These are phyloP conservation scores for Nomada goodeniana DNA, from an alignment of 2,888 invertebrate species.

Conservation along the genomic window DNA sequence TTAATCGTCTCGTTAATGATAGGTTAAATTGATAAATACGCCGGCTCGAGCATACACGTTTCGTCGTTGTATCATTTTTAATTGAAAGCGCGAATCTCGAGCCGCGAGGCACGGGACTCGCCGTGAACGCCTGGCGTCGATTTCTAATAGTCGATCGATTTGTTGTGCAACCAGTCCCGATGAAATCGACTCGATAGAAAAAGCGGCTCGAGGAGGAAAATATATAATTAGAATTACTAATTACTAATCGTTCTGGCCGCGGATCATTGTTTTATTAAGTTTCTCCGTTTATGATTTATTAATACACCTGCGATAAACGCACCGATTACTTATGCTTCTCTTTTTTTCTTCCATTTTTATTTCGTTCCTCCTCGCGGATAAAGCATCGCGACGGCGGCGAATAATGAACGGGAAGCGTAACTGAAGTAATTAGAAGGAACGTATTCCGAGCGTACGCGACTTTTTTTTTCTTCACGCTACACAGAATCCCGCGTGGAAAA, in stretches of 20 bases:
- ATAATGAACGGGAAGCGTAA: neutral
- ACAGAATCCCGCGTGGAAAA: slow-evolving; percentile 19
- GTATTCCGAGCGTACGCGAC: slow-evolving; percentile 7
- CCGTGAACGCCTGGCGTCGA: neutral
- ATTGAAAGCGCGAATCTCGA: slow-evolving; percentile 15
- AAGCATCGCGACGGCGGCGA: neutral
- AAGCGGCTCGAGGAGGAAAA: too few species aligned
- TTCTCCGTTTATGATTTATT: neutral
- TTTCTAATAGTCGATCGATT: slow-evolving; percentile 4
- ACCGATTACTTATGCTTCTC: neutral
- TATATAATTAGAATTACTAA: too few species aligned
- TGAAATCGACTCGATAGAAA: too few species aligned
- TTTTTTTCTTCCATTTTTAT: too few species aligned
- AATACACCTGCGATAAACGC: neutral
- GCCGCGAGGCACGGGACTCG: neutral
- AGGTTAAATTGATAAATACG: slow-evolving; percentile 20
- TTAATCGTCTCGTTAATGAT: slow-evolving; percentile 26
- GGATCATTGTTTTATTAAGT: neutral
- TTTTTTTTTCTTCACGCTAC: slow-evolving; percentile 11
- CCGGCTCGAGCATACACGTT: neutral
- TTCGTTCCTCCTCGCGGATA: too few species aligned
- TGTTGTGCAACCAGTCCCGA: neutral
- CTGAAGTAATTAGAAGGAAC: neutral
- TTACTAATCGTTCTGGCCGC: too few species aligned
- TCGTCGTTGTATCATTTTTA: slow-evolving; percentile 12